Conservation (phyloP, 2,113 vertebrate species). For the Seriola dumerili region DNA sequence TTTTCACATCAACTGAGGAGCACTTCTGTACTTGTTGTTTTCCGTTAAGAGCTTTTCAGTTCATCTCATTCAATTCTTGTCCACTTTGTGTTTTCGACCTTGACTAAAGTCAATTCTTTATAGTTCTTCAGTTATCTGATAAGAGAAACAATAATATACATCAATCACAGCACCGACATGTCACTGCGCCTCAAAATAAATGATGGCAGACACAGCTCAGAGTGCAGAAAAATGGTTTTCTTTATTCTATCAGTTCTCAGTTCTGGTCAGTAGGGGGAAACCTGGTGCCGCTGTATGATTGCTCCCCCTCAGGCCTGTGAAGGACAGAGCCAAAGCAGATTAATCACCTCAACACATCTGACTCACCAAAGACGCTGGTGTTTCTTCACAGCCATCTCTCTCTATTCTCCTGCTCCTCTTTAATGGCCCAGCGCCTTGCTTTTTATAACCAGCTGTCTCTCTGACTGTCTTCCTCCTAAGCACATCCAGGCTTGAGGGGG, state of each 20-base stretch:
- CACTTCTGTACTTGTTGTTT: background rate
- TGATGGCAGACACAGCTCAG: constrained; percentile 10
- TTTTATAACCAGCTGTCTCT: constrained; percentile 70
- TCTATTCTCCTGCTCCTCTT: constrained; percentile 52
- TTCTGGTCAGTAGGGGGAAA: constrained; percentile 64
- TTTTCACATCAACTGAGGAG: background rate
- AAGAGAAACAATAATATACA: background rate
- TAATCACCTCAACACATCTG: constrained; percentile 76
- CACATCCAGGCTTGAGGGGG: constrained; percentile 58
- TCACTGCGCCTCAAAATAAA: constrained; percentile 21
- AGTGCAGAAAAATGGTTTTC: background rate
- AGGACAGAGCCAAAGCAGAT: constrained; percentile 74
- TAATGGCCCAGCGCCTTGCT: constrained; percentile 56
- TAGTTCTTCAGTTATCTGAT: constrained; percentile 12
- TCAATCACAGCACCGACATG: constrained; percentile 13
- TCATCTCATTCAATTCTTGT: background rate
- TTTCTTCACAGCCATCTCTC: constrained; percentile 62
- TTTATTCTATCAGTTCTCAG: background rate
- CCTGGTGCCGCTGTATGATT: constrained; percentile 4
- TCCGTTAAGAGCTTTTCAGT: background rate
- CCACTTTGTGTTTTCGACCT: background rate
- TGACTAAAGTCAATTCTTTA: constrained; percentile 6
- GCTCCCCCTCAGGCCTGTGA: constrained; percentile 53
- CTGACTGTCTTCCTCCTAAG: constrained; percentile 41
- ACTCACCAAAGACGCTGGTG: constrained; percentile 75